Percentiles rank a stretch among this genome's conserved stretches.
These are phyloP conservation scores for Xiphorhynchus erythropygius DNA, from an alignment of 2,797 vertebrate species.

Conservation along the genomic window DNA sequence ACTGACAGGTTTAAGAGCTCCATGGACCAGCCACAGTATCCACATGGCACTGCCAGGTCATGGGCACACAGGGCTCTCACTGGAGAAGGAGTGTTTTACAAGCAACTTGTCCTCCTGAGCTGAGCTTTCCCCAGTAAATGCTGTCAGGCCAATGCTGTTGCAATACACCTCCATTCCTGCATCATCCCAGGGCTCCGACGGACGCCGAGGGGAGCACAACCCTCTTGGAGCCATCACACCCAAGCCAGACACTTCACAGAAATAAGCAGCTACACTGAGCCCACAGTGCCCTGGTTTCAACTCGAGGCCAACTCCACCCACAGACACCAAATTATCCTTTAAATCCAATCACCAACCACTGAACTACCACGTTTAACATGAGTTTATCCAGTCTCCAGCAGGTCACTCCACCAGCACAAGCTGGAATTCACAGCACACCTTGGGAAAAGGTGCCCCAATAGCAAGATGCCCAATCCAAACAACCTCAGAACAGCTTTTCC, in stretches of 20 bases:
- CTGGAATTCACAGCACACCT: background rate
- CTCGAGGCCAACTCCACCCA: background rate
- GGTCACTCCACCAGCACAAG: background rate
- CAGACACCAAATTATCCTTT: background rate
- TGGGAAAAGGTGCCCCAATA: background rate
- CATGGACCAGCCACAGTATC: background rate
- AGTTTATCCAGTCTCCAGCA: background rate
- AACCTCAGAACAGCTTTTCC: background rate
- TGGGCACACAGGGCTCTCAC: background rate
- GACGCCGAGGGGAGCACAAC: accelerated
- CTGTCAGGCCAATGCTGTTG: background rate
- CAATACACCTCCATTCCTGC: background rate
- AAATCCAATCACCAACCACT: background rate
- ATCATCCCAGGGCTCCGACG: background rate
- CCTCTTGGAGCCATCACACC: background rate
- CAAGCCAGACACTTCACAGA: background rate
- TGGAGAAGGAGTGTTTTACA: background rate
- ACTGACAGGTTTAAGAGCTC: background rate
- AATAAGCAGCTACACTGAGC: background rate
- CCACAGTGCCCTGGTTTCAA: background rate
- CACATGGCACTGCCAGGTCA: background rate
- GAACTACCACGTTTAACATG: accelerated
- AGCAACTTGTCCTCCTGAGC: background rate
- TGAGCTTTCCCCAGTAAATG: background rate
- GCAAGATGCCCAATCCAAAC: background rate